Conservation (phyloP, 2,113 vertebrate genomes). For the Neolamprologus cancellatus region DNA sequence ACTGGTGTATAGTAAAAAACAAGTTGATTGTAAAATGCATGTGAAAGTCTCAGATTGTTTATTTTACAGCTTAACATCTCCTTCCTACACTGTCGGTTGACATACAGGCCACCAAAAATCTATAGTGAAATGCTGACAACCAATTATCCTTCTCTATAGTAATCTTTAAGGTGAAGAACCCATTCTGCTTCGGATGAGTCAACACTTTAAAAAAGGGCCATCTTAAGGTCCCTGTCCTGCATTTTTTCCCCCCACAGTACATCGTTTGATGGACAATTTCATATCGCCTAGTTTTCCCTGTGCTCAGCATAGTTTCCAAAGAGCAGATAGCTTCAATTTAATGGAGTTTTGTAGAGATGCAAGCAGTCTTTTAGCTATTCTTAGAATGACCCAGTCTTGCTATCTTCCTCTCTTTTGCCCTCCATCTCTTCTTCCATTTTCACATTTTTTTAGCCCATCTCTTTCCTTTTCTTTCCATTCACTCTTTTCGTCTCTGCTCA, state of each 20-base stretch:
- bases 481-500: neutral
- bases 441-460: neutral
- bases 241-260: neutral
- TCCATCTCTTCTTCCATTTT: neutral
- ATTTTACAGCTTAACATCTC: neutral
- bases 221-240: constrained; percentile 9
- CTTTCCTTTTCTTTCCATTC: neutral
- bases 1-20: neutral
- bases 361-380: constrained; percentile 34
- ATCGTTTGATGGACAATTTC: constrained; percentile 52
- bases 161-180: constrained; percentile 28
- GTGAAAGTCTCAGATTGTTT: neutral
- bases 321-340: constrained; percentile 46
- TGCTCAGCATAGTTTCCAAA: constrained; percentile 48
- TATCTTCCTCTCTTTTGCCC: neutral
- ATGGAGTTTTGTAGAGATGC: constrained; percentile 41
- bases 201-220: constrained; percentile 19
- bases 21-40: neutral
- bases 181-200: constrained; percentile 34
- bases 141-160: constrained; percentile 10
- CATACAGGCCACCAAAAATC: constrained; percentile 5
- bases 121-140: constrained; percentile 29
- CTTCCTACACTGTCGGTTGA: neutral
- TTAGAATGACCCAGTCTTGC: constrained; percentile 34
- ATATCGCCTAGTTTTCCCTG: constrained; percentile 33